A percentile compares a stretch with the other conserved stretches of the same genome.
phyloP scores from a whole-genome alignment of 92 coral and sea anemone genomes.

The Zoanthus sansibaricus region DNA sequence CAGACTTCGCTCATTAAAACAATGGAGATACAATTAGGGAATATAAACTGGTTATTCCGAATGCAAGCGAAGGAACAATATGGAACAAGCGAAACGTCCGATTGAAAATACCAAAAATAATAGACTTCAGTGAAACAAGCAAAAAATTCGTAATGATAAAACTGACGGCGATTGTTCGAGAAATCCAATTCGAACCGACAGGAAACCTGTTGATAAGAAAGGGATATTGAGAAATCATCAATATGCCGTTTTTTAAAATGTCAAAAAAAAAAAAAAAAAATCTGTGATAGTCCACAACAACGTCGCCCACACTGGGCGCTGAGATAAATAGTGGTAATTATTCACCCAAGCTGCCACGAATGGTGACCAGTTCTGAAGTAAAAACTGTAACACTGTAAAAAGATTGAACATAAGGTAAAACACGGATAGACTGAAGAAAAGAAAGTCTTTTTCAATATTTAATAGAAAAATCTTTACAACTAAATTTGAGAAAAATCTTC shows the following conservation, averaged over 20 bases:
- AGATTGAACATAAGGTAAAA: not conserved
- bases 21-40: conserved; percentile 43
- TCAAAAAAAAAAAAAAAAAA: conserved; percentile 20
- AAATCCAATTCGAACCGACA: conserved; percentile 24
- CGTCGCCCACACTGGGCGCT: conserved; percentile 31
- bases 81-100: not conserved
- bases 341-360: conserved; percentile 29
- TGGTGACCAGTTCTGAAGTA: not conserved
- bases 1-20: conserved; percentile 20
- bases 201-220: conserved; percentile 31
- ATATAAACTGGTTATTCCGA: conserved; percentile 37
- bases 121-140: not conserved
- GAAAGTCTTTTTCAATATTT: not conserved
- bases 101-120: not conserved
- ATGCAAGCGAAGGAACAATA: conserved; percentile 45
- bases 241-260: conserved; percentile 6
- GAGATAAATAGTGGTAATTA: conserved; percentile 10
- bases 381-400: not conserved
- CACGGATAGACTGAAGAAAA: not conserved
- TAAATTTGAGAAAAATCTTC: not conserved
- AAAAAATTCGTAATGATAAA: not conserved
- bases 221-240: conserved; percentile 40
- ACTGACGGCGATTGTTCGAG: conserved; percentile 4
- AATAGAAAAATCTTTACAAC: not conserved
- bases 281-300: conserved; percentile 35